Percentiles rank a stretch among this genome's conserved stretches.
Evolutionary conservation across 1,140 invertebrate genomes (phyloP).

Genomic region (Drosophila persimilis): DNA sequence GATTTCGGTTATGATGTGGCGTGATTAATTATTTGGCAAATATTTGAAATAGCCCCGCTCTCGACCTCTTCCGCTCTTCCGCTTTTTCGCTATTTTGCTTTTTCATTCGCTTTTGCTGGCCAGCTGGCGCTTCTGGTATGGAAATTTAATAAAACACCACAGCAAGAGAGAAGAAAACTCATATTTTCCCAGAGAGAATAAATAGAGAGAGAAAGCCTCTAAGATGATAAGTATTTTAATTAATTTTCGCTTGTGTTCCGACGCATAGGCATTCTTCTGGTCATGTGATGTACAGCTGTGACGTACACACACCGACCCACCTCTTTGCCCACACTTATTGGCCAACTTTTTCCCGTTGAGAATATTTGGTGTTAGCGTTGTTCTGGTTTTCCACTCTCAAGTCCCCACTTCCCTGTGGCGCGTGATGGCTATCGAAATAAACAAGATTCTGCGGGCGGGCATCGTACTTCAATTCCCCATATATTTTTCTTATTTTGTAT

Average conservation of each 20-base stretch:
- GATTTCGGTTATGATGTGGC: constrained; percentile 54
- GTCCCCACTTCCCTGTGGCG: background rate
- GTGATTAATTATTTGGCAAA: constrained; percentile 78
- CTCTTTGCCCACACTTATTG: background rate
- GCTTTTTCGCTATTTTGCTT: too few species aligned
- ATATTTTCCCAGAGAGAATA: background rate
- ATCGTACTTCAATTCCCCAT: constrained; percentile 41
- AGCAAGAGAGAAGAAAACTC: constrained; percentile 29
- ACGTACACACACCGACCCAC: background rate
- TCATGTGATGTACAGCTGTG: constrained; percentile 40
- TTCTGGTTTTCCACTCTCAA: constrained; percentile 1
- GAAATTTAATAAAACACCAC: constrained; percentile 35
- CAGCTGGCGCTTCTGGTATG: constrained; percentile 24
- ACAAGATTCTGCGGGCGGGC: constrained; percentile 23
- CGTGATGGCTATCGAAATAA: constrained; percentile 44
- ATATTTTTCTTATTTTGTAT: constrained; percentile 38
- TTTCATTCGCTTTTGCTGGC: background rate
- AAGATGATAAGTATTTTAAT: constrained; percentile 51
- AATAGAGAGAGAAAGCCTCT: background rate
- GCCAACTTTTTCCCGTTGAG: constrained; percentile 3
- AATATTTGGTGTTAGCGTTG: constrained; percentile 40
- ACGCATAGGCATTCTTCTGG: constrained; percentile 37
- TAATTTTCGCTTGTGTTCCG: constrained; percentile 61
- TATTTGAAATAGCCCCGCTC: constrained; percentile 46
- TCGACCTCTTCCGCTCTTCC: too few species aligned